Evolutionary conservation across 2,888 invertebrate genomes (phyloP).

Genomic region (Neocrepidodera transversa): DNA sequence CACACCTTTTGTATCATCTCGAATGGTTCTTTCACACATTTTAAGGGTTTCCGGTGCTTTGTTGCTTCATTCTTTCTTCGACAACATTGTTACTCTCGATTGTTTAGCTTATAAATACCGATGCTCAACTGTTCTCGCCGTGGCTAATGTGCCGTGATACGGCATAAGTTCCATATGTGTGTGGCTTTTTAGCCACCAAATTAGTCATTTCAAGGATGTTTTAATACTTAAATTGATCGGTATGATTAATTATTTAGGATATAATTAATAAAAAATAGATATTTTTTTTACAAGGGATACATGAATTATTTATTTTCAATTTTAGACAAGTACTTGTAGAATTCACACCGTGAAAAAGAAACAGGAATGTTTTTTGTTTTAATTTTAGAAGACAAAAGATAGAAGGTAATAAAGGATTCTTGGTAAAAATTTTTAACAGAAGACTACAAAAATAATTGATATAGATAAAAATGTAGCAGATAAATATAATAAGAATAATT

Average conservation of each 20-base stretch:
- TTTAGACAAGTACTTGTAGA: too few species aligned
- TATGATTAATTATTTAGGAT: not conserved
- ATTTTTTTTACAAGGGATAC: too few species aligned
- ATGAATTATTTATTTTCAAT: too few species aligned
- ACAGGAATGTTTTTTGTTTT: too few species aligned
- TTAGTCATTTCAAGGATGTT: slow-evolving; percentile 34
- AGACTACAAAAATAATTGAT: too few species aligned
- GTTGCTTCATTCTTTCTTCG: slow-evolving; percentile 57
- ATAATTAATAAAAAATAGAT: not conserved
- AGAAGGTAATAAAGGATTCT: too few species aligned
- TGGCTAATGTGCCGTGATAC: slow-evolving; percentile 52
- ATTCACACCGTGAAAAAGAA: too few species aligned
- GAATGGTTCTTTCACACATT: slow-evolving; percentile 59
- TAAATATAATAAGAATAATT: too few species aligned
- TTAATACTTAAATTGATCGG: slow-evolving; percentile 22
- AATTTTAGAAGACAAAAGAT: too few species aligned
- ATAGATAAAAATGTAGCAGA: too few species aligned
- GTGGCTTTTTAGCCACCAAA: slow-evolving; percentile 30
- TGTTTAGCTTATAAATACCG: slow-evolving; percentile 59
- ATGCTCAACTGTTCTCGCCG: slow-evolving; percentile 51
- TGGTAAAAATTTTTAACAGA: too few species aligned
- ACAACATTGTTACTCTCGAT: slow-evolving; percentile 57
- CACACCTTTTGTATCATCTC: slow-evolving; percentile 59
- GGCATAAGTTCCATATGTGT: slow-evolving; percentile 42
- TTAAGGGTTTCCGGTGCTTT: slow-evolving; percentile 61